Conservation (phyloP, 2,797 vertebrate species). For the Hippopotamyrus pictus region DNA sequence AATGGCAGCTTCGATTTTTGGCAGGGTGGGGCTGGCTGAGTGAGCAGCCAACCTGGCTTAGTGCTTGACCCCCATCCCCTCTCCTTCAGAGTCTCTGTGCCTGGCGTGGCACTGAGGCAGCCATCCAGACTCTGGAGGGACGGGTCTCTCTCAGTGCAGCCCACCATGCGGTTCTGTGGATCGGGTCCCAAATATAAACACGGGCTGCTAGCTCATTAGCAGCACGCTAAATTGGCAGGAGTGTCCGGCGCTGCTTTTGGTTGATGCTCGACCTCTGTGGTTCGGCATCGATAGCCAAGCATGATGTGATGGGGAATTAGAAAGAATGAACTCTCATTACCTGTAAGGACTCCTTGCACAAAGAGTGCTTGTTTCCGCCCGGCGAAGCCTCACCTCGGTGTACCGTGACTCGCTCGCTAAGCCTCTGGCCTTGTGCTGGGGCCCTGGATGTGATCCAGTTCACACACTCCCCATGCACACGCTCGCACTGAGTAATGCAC, state of each 20-base stretch:
- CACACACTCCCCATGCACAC: not conserved
- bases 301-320: not conserved
- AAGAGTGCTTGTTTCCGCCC: not conserved
- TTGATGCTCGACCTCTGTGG: not conserved
- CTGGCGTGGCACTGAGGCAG: not conserved
- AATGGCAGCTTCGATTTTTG: not conserved
- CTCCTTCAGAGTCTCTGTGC: not conserved
- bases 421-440: not conserved
- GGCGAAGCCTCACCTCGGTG: not conserved
- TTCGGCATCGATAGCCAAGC: not conserved
- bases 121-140: not conserved
- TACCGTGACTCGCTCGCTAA: not conserved
- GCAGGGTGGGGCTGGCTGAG: not conserved
- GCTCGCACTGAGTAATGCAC: not conserved
- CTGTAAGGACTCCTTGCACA: not conserved
- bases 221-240: not conserved
- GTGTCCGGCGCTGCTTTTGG: not conserved
- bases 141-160: not conserved
- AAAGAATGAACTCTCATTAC: constrained; percentile 3
- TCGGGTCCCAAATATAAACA: not conserved
- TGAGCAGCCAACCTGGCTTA: too few relatives aligned
- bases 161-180: not conserved
- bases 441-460: not conserved
- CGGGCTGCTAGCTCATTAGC: not conserved
- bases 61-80: not conserved